These are phyloP conservation scores for Lysiphlebus fabarum DNA, from an alignment of 1,140 invertebrate species.

Conservation along the genomic window DNA sequence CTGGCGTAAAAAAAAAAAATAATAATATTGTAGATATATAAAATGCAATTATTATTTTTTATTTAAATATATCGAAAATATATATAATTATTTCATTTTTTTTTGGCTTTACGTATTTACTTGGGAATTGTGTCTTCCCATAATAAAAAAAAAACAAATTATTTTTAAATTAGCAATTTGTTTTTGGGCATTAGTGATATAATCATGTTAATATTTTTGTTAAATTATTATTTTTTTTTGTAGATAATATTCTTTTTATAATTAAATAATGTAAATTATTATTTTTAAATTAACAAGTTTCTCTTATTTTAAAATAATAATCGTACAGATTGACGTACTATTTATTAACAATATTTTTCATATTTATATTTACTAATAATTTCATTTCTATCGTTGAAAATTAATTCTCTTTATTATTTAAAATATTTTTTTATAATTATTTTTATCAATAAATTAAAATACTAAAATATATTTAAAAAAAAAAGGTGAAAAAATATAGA, in stretches of 20 bases:
- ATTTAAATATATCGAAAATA: not conserved
- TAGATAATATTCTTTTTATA: not conserved
- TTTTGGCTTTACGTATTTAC: not conserved
- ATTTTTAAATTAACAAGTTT: too few species aligned
- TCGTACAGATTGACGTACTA: conserved; percentile 39
- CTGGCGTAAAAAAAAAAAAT: conserved; percentile 8
- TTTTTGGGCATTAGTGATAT: conserved; percentile 17
- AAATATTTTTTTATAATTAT: too few species aligned
- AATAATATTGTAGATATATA: conserved; percentile 11
- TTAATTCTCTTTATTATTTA: too few species aligned
- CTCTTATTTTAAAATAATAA: too few species aligned
- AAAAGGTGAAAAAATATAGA: not conserved
- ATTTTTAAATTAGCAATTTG: conserved; percentile 14
- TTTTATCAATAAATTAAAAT: conserved; percentile 3
- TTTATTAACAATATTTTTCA: too few species aligned
- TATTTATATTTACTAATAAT: too few species aligned
- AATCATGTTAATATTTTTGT: conserved; percentile 10
- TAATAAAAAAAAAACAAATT: conserved; percentile 6
- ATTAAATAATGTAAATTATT: not conserved
- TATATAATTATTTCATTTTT: conserved; percentile 10
- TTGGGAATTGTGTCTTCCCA: conserved; percentile 14
- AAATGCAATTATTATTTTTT: conserved; percentile 1
- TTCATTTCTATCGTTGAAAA: too few species aligned
- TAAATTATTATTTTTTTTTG: conserved; percentile 1
- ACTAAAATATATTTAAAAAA: conserved; percentile 6